A percentile compares a stretch with the other conserved stretches of the same genome.
These are phyloP conservation scores for Lydus trimaculatus DNA, from an alignment of 2,888 invertebrate species.

Conservation along the genomic window DNA sequence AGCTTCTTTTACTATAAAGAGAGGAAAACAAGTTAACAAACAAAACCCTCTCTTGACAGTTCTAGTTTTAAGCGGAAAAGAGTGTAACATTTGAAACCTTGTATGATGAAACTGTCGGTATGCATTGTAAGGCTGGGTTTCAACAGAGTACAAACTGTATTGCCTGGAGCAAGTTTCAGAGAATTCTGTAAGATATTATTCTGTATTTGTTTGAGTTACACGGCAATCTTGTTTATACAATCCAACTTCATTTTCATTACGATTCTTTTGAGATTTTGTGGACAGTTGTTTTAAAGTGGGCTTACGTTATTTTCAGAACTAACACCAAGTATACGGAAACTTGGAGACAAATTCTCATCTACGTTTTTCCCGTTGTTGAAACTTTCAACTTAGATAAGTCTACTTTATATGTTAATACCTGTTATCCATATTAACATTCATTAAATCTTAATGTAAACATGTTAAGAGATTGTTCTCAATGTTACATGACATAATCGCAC, in stretches of 20 bases:
- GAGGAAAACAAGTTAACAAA: neutral
- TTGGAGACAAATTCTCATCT: neutral
- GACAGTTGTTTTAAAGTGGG: neutral
- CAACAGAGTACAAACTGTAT: no score
- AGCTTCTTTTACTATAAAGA: neutral
- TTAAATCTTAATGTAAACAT: slow-evolving; percentile 35
- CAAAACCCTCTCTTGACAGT: no score
- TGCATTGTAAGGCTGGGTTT: no score
- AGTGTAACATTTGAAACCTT: no score
- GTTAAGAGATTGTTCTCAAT: slow-evolving; percentile 28
- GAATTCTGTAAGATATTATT: no score
- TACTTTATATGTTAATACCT: slow-evolving; percentile 35
- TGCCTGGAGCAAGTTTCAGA: no score
- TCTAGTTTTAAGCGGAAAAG: no score
- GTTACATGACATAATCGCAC: slow-evolving; percentile 31
- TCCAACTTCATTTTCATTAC: no score
- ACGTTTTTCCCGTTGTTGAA: neutral
- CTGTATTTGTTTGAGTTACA: no score
- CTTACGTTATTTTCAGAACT: neutral
- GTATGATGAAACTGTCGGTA: no score
- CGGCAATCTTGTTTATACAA: no score
- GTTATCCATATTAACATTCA: slow-evolving; percentile 34
- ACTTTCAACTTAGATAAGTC: slow-evolving; percentile 30
- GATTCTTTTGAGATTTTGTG: no score
- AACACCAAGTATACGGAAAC: neutral